Evolutionary conservation across 2,797 vertebrate genomes (phyloP).

Genomic region (Hemitrygon akajei): DNA sequence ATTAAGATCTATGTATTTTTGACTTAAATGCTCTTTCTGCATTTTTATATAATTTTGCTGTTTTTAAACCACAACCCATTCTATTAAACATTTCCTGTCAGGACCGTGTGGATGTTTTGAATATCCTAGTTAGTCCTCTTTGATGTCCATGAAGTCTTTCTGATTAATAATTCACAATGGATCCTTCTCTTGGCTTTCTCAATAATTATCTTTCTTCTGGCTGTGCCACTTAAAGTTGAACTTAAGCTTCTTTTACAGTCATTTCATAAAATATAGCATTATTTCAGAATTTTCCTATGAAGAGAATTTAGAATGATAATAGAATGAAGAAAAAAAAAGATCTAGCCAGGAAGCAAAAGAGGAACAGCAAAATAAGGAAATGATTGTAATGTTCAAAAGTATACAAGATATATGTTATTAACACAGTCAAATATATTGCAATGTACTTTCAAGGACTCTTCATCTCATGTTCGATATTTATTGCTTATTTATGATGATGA

Average conservation of each 20-base stretch:
- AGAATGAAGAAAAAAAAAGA: not conserved
- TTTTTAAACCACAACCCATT: not conserved
- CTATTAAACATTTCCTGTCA: not conserved
- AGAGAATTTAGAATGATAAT: not conserved
- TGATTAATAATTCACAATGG: not conserved
- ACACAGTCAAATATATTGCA: not conserved
- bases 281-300: not conserved
- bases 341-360: not conserved
- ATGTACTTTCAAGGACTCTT: not conserved
- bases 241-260: not conserved
- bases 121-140: not conserved
- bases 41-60: not conserved
- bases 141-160: not conserved
- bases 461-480: no score
- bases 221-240: not conserved
- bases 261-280: slow-evolving; percentile 13
- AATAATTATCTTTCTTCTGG: not conserved
- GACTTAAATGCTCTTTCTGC: not conserved
- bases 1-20: not conserved
- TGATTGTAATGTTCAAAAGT: not conserved
- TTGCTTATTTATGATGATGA: no score
- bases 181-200: not conserved
- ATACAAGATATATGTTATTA: not conserved
- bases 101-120: not conserved
- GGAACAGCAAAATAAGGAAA: no score